Conservation (phyloP, 1,140 invertebrate species). For the Heliconius melpomene region DNA sequence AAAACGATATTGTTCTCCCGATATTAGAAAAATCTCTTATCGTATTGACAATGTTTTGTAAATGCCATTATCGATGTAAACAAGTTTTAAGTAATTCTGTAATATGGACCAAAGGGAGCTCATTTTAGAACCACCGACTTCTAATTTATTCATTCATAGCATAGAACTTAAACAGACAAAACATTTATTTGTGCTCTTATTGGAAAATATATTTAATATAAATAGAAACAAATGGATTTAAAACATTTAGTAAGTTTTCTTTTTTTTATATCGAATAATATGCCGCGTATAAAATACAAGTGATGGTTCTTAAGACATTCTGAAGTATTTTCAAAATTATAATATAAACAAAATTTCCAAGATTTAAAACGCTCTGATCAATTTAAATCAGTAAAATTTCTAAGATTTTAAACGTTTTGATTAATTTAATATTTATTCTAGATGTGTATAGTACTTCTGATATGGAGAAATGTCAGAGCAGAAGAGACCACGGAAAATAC, state of each 20-base stretch:
- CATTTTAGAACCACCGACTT: conserved; percentile 60
- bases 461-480: conserved; percentile 46
- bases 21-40: conserved; percentile 56
- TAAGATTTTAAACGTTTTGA: not conserved
- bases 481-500: conserved; percentile 40
- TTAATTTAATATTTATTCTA: conserved; percentile 39
- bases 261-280: conserved; percentile 20
- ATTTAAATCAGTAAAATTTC: too few relatives aligned
- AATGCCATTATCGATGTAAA: conserved; percentile 64
- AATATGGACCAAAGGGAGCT: conserved; percentile 60
- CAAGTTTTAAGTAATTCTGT: conserved; percentile 72
- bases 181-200: conserved; percentile 57
- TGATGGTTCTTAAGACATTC: not conserved
- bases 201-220: conserved; percentile 35
- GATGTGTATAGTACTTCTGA: conserved; percentile 53
- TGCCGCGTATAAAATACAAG: not conserved
- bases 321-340: not conserved
- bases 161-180: conserved; percentile 55
- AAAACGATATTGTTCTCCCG: conserved; percentile 2
- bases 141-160: conserved; percentile 61
- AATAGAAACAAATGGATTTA: conserved; percentile 50
- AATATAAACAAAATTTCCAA: too few relatives aligned
- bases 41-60: conserved; percentile 68
- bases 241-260: conserved; percentile 59
- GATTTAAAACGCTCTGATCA: not conserved